These are phyloP conservation scores for Hippocampus comes DNA, from an alignment of 2,113 vertebrate species.

Conservation along the genomic window DNA sequence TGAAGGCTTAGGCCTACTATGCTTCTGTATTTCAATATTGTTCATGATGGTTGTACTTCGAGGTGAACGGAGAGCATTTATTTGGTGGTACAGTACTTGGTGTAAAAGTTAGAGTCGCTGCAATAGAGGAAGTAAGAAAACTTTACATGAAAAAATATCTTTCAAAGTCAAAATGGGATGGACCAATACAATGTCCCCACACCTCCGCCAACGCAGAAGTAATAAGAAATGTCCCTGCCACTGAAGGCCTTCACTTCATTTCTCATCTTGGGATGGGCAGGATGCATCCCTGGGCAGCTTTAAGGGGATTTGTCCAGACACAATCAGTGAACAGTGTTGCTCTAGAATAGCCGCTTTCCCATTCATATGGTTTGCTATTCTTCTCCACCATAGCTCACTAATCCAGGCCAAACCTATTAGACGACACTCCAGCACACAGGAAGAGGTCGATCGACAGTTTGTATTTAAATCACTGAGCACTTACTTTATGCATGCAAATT, in stretches of 20 bases:
- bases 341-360: constrained; percentile 26
- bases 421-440: constrained; percentile 46
- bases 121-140: background rate
- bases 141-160: background rate
- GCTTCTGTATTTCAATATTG: too few species aligned
- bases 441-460: constrained; percentile 35
- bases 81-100: too few species aligned
- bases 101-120: background rate
- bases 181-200: background rate
- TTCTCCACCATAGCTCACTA: constrained; percentile 46
- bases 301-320: constrained; percentile 59
- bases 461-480: constrained; percentile 46
- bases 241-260: constrained; percentile 21
- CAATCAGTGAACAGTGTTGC: constrained; percentile 50
- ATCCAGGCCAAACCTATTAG: constrained; percentile 58
- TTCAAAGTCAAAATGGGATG: background rate
- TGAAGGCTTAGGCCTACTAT: too few species aligned
- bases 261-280: constrained; percentile 22
- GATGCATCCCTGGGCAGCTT: constrained; percentile 40
- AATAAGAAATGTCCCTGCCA: background rate
- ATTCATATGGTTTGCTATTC: constrained; percentile 52
- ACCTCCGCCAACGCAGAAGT: background rate
- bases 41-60: too few species aligned
- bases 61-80: too few species aligned
- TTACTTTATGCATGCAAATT: constrained; percentile 39